phyloP scores from a whole-genome alignment of 2,113 vertebrate genomes.

The Cavia aperea region DNA sequence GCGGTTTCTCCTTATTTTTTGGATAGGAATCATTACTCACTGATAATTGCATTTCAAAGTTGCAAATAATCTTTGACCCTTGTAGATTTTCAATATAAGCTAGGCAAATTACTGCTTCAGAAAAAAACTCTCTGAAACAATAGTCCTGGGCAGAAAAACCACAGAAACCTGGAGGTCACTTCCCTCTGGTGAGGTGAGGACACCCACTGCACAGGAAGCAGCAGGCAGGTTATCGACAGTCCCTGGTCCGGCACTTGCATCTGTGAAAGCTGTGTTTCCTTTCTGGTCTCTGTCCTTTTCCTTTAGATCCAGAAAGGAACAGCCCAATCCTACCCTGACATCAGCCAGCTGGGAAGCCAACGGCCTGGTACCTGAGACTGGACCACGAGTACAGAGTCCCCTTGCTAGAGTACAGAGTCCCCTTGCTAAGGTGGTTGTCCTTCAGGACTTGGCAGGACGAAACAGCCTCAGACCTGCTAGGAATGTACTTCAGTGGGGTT shows the following conservation, averaged over 20 bases:
- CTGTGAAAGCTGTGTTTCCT: background rate
- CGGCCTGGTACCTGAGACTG: background rate
- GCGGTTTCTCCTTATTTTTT: conserved; percentile 27
- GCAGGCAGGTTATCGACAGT: background rate
- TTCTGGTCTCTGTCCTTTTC: background rate
- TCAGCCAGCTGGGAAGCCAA: background rate
- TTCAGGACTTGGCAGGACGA: background rate
- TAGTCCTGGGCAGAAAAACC: background rate
- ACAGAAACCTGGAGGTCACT: background rate
- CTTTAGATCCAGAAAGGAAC: background rate
- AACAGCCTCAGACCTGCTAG: background rate
- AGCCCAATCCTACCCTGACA: background rate
- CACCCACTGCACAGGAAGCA: background rate
- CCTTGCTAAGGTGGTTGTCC: background rate
- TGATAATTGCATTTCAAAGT: conserved; percentile 46
- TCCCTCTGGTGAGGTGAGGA: background rate
- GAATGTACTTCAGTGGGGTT: background rate
- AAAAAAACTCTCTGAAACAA: background rate
- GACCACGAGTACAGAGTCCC: background rate
- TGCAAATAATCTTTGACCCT: conserved; percentile 50
- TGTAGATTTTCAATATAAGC: conserved; percentile 8
- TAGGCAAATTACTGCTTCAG: conserved; percentile 17
- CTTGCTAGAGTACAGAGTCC: background rate
- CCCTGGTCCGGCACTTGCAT: background rate
- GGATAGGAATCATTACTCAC: conserved; percentile 45